A percentile compares a stretch with the other conserved stretches of the same genome.
Conservation (phyloP, 1,140 invertebrate genomes). For the Globodera rostochiensis region DNA sequence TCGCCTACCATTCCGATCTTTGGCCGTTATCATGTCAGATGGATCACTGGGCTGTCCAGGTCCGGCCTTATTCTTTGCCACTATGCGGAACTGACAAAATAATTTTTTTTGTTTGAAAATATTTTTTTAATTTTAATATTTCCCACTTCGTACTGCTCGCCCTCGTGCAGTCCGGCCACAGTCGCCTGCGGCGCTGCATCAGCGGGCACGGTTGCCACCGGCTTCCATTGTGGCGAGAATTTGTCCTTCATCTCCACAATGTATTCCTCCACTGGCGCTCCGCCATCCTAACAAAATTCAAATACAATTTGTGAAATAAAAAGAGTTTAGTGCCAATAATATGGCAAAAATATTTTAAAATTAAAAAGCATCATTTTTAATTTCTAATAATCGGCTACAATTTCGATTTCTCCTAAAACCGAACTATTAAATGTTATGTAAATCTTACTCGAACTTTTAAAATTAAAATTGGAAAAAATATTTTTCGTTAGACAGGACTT, state of each 20-base stretch:
- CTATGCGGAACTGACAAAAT: slow-evolving; percentile 75
- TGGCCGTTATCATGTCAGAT: slow-evolving; percentile 79
- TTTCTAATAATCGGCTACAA: too few relatives aligned
- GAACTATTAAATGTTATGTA: too few relatives aligned
- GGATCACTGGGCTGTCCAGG: slow-evolving; percentile 78
- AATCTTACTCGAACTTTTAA: too few relatives aligned
- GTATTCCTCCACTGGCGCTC: slow-evolving; percentile 78
- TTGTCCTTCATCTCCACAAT: slow-evolving; percentile 95
- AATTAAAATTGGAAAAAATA: too few relatives aligned
- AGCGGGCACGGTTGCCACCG: slow-evolving; percentile 81
- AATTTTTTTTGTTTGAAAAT: too few relatives aligned
- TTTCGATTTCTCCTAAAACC: too few relatives aligned
- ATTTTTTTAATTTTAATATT: too few relatives aligned
- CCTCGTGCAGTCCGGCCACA: slow-evolving; percentile 85
- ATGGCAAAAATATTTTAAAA: neutral
- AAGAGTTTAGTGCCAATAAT: neutral
- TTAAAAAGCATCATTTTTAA: neutral
- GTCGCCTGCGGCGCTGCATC: slow-evolving; percentile 74
- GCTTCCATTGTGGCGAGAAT: slow-evolving; percentile 87
- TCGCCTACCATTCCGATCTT: slow-evolving; percentile 78
- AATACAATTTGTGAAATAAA: neutral
- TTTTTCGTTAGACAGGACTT: too few relatives aligned
- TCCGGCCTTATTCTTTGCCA: slow-evolving; percentile 88
- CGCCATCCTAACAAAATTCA: slow-evolving; percentile 35
- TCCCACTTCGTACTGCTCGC: slow-evolving; percentile 77